Evolutionary conservation across 2,888 invertebrate genomes (phyloP).

Genomic region (Conus canariensis): DNA sequence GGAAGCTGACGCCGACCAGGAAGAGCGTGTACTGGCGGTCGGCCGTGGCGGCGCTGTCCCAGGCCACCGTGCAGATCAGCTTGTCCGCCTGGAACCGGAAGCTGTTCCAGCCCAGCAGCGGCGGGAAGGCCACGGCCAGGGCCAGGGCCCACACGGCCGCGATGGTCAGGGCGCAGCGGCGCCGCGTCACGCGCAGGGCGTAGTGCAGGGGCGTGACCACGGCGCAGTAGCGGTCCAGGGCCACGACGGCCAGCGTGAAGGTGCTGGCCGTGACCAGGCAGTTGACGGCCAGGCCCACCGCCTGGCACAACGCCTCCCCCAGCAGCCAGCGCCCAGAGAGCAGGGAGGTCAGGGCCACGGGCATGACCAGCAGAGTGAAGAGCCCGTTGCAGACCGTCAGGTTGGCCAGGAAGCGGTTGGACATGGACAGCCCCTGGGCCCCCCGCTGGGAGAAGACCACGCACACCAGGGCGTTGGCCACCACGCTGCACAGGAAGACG

Average conservation of each 20-base stretch:
- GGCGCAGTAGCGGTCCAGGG: conserved; percentile 85
- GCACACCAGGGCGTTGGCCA: conserved; percentile 86
- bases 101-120: conserved; percentile 73
- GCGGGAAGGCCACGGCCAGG: conserved; percentile 77
- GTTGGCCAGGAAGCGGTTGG: conserved; percentile 85
- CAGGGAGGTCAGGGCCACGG: conserved; percentile 77
- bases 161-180: conserved; percentile 79
- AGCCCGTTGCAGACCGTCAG: conserved; percentile 81
- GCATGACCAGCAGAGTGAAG: conserved; percentile 79
- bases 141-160: conserved; percentile 79
- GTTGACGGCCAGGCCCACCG: conserved; percentile 84
- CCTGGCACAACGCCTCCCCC: conserved; percentile 78
- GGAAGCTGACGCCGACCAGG: conserved; percentile 79
- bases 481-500: conserved; percentile 81
- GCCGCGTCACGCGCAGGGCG: conserved; percentile 81
- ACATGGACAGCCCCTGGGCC: conserved; percentile 85
- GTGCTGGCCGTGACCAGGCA: conserved; percentile 82
- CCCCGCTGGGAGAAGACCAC: conserved; percentile 87
- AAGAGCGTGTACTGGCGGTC: conserved; percentile 77
- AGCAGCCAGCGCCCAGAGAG: conserved; percentile 73
- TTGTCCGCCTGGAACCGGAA: conserved; percentile 69
- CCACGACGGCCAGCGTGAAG: conserved; percentile 84
- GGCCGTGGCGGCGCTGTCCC: conserved; percentile 61
- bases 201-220: conserved; percentile 85
- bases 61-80: conserved; percentile 71